Evolutionary conservation across 2,888 invertebrate genomes (phyloP), one percentile per base, ranked within the genome.

Genomic region (Epistrophe grossulariae): DNA sequence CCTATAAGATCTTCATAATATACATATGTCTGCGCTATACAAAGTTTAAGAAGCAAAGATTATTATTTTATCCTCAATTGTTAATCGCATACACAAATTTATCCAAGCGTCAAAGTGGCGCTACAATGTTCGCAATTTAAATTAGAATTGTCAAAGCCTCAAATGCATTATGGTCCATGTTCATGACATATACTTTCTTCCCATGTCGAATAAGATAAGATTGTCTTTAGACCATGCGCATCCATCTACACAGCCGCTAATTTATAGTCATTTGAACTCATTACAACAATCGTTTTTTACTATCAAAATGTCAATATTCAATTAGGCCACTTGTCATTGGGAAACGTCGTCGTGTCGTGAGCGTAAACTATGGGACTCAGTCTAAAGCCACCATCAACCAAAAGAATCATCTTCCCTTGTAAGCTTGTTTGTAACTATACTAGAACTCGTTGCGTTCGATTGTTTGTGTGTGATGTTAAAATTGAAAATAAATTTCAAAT

Each of bases 241-340:
- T 81, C 77, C 66, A 78, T 81, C 73, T 60, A 77, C 60, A 60
- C 85, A 48, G 70, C 19, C 62, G 74, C 82, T 87, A 87, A 87
- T 87, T 87, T 87, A 87, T 82, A 74, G 85, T 82, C 85, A 87
- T 87, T 87, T 87, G 85, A 87, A 82, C 85, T 87, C 82, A 82
- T 87, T 87, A 82, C 79, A 64, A 55, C 85, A 82, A 87, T 82
- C 85, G 85, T 87, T 87, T 87, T 82, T 82, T 87, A 87, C 85
- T 82, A 87, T 87, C 85, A 87, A 82, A 87, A 87, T 87, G 85
- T 87, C 85, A 87, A 87, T 87, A 87, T 74, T 81, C 85, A 87
- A 87, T 87, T 87, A 78, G 85, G 73, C 70, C 82, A 82, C 85
- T 82, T 87, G 85, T 82, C 85, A 78, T 73, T 87, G 74, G 73